Percentiles rank a stretch among this genome's conserved stretches.
Evolutionary conservation across 2,888 invertebrate species (phyloP).

Genomic region (Ornithoptera priamus): DNA sequence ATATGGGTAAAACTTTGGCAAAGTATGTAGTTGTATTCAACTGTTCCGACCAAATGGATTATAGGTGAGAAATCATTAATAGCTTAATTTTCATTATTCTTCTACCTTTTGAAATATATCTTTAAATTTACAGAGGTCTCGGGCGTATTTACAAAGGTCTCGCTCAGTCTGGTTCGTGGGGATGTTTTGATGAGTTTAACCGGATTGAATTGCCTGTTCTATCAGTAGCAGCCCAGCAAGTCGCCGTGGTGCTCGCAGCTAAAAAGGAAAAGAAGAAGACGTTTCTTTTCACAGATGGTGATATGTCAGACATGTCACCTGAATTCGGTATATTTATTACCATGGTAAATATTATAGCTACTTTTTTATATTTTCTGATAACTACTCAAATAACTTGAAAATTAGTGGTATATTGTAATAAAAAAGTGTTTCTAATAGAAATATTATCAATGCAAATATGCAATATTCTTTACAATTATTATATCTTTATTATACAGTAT

Average conservation of each 20-base stretch:
- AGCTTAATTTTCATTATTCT: not conserved
- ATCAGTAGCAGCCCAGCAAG: slow-evolving; percentile 96
- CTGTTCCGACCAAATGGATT: slow-evolving; percentile 99
- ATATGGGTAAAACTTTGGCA: slow-evolving; percentile 98
- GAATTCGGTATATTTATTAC: slow-evolving; percentile 99
- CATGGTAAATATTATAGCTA: slow-evolving; percentile 88
- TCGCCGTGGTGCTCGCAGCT: slow-evolving; percentile 94
- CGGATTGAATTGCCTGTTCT: slow-evolving; percentile 94
- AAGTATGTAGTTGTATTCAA: slow-evolving; percentile 98
- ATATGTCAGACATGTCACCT: slow-evolving; percentile 93
- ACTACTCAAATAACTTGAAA: not conserved
- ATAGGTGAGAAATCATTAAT: slow-evolving; percentile 74
- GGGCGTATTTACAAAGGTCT: slow-evolving; percentile 97
- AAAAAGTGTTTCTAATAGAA: not conserved
- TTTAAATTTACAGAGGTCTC: slow-evolving; percentile 83
- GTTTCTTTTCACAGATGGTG: slow-evolving; percentile 97
- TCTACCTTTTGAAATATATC: not conserved
- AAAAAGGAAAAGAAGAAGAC: slow-evolving; percentile 95
- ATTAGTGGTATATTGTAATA: not conserved
- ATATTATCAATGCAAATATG: not conserved
- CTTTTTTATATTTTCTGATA: not conserved
- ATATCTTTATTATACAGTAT: too few species aligned
- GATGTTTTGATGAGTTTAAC: slow-evolving; percentile 99
- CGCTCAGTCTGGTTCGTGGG: slow-evolving; percentile 98
- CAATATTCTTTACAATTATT: not conserved